Conservation (phyloP, 2,113 vertebrate species). For the Tretioscincus oriximinensis region DNA sequence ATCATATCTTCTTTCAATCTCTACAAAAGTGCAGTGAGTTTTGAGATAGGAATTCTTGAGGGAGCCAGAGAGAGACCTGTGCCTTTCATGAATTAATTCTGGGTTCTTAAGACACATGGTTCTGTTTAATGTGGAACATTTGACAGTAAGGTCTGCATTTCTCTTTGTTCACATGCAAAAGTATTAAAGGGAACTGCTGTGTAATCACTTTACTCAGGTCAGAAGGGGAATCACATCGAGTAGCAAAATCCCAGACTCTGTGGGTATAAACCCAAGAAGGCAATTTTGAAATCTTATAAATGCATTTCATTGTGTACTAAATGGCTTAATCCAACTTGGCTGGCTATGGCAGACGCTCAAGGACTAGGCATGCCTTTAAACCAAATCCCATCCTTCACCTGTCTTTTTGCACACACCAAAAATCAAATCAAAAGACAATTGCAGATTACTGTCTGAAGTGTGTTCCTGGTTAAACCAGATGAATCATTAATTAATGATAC, state of each 20-base stretch:
- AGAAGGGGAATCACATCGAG: constrained; percentile 19
- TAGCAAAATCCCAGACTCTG: constrained; percentile 38
- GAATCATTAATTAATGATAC: constrained; percentile 14
- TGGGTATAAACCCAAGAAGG: constrained; percentile 14
- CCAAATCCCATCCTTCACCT: constrained; percentile 13
- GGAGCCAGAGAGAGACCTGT: constrained; percentile 42
- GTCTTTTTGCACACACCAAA: not conserved
- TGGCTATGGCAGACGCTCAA: constrained; percentile 6
- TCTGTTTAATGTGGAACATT: constrained; percentile 9
- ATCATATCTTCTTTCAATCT: constrained; percentile 27
- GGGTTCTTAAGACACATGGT: constrained; percentile 21
- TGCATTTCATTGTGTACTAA: constrained; percentile 30
- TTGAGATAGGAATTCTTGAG: constrained; percentile 45
- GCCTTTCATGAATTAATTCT: constrained; percentile 34
- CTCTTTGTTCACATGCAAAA: constrained; percentile 39
- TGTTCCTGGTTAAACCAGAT: constrained; percentile 1
- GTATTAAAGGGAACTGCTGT: constrained; percentile 20
- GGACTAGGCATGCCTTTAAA: constrained; percentile 6
- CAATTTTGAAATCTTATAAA: constrained; percentile 35
- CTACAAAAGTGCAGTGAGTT: constrained; percentile 29
- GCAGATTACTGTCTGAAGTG: not conserved
- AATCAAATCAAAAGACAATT: constrained; percentile 21
- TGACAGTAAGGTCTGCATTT: constrained; percentile 16
- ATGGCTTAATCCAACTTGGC: constrained; percentile 19
- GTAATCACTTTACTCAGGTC: constrained; percentile 20